A percentile compares a stretch with the other conserved stretches of the same genome.
Evolutionary conservation across 2,797 vertebrate genomes (phyloP).

Genomic region (Pantherophis alleghaniensis): DNA sequence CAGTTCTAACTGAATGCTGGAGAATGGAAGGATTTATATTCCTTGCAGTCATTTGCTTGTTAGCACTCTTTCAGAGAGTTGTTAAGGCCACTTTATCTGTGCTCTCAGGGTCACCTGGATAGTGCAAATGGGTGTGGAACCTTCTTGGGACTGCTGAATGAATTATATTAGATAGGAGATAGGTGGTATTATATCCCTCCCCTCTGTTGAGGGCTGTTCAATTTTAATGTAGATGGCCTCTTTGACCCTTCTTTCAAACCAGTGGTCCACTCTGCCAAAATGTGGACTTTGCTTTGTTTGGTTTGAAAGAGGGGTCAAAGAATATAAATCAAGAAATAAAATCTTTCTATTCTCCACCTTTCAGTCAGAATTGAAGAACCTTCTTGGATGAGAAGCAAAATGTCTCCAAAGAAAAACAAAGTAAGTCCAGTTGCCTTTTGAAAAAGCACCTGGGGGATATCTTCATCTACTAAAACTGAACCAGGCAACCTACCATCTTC

Average conservation of each 20-base stretch:
- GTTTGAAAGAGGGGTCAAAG: neutral
- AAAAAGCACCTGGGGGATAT: neutral
- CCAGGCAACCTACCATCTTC: neutral
- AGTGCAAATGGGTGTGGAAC: too few relatives aligned
- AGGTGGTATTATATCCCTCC: too few relatives aligned
- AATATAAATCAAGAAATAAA: neutral
- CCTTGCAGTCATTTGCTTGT: too few relatives aligned
- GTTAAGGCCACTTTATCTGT: too few relatives aligned
- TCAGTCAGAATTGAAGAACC: neutral
- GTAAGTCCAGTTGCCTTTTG: neutral
- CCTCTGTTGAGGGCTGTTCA: too few relatives aligned
- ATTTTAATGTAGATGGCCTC: neutral
- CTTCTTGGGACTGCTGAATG: too few relatives aligned
- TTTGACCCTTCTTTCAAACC: neutral
- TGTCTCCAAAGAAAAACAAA: neutral
- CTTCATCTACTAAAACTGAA: neutral
- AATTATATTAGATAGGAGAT: too few relatives aligned
- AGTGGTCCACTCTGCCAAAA: neutral
- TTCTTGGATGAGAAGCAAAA: neutral
- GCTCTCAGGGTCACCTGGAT: too few relatives aligned
- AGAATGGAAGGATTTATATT: too few relatives aligned
- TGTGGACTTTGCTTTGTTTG: neutral
- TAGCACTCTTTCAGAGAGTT: too few relatives aligned
- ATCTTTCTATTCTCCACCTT: neutral
- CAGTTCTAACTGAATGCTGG: too few relatives aligned